Conservation (phyloP, 2,113 vertebrate species). For the Python bivittatus region DNA sequence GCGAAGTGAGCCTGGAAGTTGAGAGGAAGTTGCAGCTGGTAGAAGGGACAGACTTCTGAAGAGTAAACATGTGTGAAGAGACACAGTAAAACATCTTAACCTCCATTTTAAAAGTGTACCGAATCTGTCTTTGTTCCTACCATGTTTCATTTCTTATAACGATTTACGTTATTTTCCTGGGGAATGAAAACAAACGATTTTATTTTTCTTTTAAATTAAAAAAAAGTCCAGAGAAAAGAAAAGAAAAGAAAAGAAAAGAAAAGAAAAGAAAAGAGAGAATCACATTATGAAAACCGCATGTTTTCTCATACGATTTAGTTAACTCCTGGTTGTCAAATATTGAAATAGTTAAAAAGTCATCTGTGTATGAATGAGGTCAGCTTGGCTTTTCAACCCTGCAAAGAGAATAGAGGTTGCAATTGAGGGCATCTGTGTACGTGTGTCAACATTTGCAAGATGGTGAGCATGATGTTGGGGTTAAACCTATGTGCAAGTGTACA, state of each 20-base stretch:
- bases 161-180: not conserved
- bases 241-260: too few relatives aligned
- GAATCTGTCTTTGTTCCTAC: not conserved
- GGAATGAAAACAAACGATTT: not conserved
- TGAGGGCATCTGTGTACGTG: not conserved
- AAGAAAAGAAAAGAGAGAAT: not conserved
- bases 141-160: not conserved
- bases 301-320: not conserved
- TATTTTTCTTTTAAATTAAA: not conserved
- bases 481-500: not conserved
- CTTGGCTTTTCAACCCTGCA: not conserved
- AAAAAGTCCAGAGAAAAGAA: not conserved
- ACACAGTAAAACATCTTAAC: not conserved
- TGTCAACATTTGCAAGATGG: not conserved
- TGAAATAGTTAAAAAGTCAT: not conserved
- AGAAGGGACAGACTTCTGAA: not conserved
- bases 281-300: not conserved
- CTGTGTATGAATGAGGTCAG: not conserved
- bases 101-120: too few relatives aligned
- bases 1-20: not conserved
- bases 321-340: not conserved
- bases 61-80: not conserved
- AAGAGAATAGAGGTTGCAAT: not conserved
- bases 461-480: not conserved
- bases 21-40: not conserved